phyloP scores from a whole-genome alignment of 2,797 vertebrate species.

The Lithobates pipiens region DNA sequence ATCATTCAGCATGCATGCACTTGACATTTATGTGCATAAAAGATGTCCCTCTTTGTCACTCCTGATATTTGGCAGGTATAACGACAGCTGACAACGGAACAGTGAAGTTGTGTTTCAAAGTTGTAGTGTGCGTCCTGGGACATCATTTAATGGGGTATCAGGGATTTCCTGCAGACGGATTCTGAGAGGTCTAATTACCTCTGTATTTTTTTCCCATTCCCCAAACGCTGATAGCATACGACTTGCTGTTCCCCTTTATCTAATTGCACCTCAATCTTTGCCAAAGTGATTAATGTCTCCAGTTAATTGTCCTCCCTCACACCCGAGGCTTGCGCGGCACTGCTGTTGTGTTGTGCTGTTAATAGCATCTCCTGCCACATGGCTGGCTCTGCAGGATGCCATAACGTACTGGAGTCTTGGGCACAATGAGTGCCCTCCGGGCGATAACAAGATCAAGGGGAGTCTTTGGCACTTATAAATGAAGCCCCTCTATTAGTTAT shows the following conservation, averaged over 20 bases:
- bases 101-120: not conserved
- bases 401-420: not conserved
- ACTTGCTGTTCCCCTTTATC: conserved; percentile 33
- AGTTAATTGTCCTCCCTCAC: conserved; percentile 38
- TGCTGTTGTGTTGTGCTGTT: conserved; percentile 1
- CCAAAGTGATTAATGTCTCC: conserved; percentile 56
- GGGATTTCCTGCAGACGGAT: conserved; percentile 25
- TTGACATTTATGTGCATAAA: not conserved
- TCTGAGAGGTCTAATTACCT: conserved; percentile 35
- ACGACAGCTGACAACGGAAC: not conserved
- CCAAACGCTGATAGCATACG: conserved; percentile 23
- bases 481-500: not conserved
- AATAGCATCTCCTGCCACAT: conserved; percentile 36
- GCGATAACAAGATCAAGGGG: not conserved
- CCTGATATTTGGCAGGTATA: not conserved
- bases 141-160: not conserved
- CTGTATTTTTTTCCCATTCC: conserved; percentile 2
- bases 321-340: conserved; percentile 32
- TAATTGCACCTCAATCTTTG: conserved; percentile 58
- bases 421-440: conserved; percentile 13
- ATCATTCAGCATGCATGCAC: no score
- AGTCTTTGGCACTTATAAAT: not conserved
- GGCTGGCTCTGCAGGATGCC: conserved; percentile 17
- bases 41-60: not conserved
- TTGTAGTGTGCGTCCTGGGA: not conserved